Evolutionary conservation across 2,797 vertebrate species (phyloP).

Genomic region (Nyctibius grandis): DNA sequence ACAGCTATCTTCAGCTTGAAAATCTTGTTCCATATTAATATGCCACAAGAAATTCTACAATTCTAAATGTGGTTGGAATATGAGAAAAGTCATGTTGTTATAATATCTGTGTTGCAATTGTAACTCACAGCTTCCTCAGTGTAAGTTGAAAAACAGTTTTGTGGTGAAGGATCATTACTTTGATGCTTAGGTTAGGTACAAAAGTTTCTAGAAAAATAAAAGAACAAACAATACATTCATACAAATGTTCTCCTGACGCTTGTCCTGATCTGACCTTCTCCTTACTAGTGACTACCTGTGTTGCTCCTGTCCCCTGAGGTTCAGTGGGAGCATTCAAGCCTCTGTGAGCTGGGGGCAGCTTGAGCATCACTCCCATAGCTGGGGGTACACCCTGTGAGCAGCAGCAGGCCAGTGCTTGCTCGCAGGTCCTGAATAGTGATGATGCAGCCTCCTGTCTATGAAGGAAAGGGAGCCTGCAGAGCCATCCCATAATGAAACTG

Average conservation of each 20-base stretch:
- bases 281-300: neutral
- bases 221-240: neutral
- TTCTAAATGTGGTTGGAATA: neutral
- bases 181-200: neutral
- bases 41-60: neutral
- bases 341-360: neutral
- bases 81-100: neutral
- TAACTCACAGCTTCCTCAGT: neutral
- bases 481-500: neutral
- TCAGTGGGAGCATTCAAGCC: neutral
- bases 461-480: neutral
- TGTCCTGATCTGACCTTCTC: neutral
- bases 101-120: neutral
- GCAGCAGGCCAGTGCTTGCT: neutral
- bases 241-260: neutral
- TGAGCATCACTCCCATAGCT: fast-evolving
- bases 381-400: neutral
- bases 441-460: neutral
- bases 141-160: neutral
- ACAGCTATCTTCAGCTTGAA: neutral
- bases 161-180: neutral
- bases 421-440: neutral
- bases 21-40: neutral
- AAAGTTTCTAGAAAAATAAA: neutral
- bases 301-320: neutral